Conservation (phyloP, 2,797 vertebrate genomes). For the Syngnathus acus region DNA sequence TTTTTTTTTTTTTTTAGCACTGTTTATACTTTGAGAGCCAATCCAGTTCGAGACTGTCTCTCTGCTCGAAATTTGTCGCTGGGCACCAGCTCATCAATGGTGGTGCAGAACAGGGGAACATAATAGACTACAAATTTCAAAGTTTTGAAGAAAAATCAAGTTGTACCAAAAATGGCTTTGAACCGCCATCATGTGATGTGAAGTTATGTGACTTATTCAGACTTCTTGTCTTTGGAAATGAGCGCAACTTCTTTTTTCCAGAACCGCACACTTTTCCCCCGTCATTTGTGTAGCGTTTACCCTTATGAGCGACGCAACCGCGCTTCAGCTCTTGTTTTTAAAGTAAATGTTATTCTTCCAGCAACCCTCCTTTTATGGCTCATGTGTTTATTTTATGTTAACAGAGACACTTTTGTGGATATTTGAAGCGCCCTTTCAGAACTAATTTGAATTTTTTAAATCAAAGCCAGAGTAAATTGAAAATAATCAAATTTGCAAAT, state of each 20-base stretch:
- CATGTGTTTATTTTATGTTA: slow-evolving; percentile 9
- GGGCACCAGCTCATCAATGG: neutral
- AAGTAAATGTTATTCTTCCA: slow-evolving; percentile 20
- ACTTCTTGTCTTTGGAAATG: neutral
- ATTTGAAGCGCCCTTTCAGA: neutral
- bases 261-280: neutral
- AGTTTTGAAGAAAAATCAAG: neutral
- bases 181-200: neutral
- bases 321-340: slow-evolving; percentile 7
- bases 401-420: slow-evolving; percentile 8
- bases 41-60: neutral
- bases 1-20: neutral
- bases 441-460: slow-evolving; percentile 11
- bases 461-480: slow-evolving; percentile 15
- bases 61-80: neutral
- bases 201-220: neutral
- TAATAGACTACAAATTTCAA: neutral
- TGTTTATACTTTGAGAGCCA: neutral
- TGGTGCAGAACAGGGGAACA: neutral
- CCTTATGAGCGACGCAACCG: neutral
- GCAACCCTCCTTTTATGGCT: neutral
- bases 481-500: slow-evolving; percentile 23
- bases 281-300: neutral
- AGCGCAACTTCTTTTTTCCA: neutral
- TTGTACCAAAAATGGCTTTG: no score